Conservation (phyloP, 2,797 vertebrate species). For the Hippopotamyrus pictus region DNA sequence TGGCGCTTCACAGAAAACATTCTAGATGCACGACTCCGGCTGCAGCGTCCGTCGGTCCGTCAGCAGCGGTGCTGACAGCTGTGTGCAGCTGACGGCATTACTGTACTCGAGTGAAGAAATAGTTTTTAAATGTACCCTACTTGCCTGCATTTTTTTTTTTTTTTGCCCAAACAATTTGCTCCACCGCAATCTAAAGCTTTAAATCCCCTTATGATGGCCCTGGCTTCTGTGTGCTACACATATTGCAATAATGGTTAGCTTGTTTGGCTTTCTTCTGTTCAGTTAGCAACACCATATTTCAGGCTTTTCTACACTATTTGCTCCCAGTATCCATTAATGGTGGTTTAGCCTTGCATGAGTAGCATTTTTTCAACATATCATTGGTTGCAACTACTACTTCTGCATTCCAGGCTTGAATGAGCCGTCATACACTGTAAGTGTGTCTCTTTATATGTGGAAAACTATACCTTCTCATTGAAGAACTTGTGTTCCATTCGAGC, state of each 20-base stretch:
- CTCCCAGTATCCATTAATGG: not conserved
- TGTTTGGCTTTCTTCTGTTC: not conserved
- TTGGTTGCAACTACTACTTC: not conserved
- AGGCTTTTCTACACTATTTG: not conserved
- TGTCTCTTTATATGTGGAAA: not conserved
- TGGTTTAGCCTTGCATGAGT: not conserved
- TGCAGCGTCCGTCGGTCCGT: not conserved
- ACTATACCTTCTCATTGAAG: constrained; percentile 73
- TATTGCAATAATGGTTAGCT: not conserved
- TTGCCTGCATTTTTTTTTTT: not conserved
- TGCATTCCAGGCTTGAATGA: not conserved
- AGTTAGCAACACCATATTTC: not conserved
- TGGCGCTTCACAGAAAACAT: not conserved
- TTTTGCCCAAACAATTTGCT: not conserved
- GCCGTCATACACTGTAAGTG: not conserved
- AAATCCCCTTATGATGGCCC: not conserved
- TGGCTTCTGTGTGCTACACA: not conserved
- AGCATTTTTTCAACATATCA: not conserved
- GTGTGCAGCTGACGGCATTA: not conserved
- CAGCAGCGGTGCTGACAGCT: not conserved
- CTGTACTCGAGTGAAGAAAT: not conserved
- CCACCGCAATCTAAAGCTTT: constrained; percentile 3
- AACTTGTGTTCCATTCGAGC: constrained; percentile 66
- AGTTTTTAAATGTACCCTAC: not conserved
- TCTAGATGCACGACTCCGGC: not conserved